phyloP scores from a whole-genome alignment of 2,113 vertebrate genomes.

The Lutjanus erythropterus region DNA sequence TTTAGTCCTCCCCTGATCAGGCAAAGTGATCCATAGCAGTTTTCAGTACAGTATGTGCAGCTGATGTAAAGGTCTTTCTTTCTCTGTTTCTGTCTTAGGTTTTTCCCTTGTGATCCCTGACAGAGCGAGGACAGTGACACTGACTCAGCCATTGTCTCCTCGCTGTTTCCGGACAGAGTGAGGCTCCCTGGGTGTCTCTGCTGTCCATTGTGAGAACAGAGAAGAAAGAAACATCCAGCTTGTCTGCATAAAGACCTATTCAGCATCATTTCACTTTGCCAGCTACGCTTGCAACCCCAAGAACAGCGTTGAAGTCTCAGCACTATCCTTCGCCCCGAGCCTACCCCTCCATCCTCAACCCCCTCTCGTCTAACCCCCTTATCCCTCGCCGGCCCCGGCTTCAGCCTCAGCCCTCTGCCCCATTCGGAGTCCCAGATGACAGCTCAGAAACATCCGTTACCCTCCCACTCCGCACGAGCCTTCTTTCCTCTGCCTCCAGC shows the following conservation, averaged over 20 bases:
- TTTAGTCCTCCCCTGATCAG: too few species aligned
- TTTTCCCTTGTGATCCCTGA: constrained; percentile 54
- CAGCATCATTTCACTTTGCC: constrained; percentile 53
- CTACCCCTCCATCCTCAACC: constrained; percentile 13
- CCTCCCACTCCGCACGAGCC: constrained; percentile 51
- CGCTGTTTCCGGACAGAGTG: constrained; percentile 47
- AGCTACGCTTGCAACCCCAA: constrained; percentile 16
- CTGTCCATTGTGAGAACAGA: constrained; percentile 59
- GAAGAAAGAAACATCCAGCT: constrained; percentile 59
- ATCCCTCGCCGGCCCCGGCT: constrained; percentile 12
- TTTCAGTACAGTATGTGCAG: constrained; percentile 31
- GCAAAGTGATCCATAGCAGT: neutral
- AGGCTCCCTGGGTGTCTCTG: constrained; percentile 29
- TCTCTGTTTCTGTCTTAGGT: constrained; percentile 50
- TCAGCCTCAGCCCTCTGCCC: constrained; percentile 44
- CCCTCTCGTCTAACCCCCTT: constrained; percentile 25
- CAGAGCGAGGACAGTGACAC: constrained; percentile 53
- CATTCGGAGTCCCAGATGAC: constrained; percentile 70
- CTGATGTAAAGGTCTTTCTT: constrained; percentile 32
- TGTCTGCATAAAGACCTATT: constrained; percentile 68
- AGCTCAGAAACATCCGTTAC: constrained; percentile 70
- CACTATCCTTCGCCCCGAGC: constrained; percentile 17
- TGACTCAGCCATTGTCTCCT: constrained; percentile 69
- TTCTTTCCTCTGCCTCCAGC: constrained; percentile 63
- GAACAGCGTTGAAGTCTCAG: constrained; percentile 41